Conservation (phyloP, 2,888 invertebrate species). For the Pterostichus madidus region DNA sequence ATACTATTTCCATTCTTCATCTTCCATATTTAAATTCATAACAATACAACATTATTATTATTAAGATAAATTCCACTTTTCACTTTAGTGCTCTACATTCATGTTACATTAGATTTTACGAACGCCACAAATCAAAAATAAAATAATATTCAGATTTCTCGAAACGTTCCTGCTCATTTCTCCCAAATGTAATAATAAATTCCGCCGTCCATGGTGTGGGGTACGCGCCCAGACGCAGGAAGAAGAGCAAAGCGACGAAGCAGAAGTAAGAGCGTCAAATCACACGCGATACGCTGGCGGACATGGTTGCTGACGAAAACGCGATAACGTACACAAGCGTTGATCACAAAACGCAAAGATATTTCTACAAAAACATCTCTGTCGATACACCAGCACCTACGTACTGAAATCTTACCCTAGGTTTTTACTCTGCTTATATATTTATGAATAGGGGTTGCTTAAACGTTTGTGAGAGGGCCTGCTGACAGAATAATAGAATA, state of each 20-base stretch:
- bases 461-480: constrained; percentile 16
- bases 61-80: constrained; percentile 37
- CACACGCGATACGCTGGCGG: constrained; percentile 61
- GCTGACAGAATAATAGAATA: constrained; percentile 38
- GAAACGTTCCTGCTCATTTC: constrained; percentile 48
- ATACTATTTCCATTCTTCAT: constrained; percentile 15
- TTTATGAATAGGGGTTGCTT: constrained; percentile 17
- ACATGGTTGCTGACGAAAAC: constrained; percentile 36
- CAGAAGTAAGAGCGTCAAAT: constrained; percentile 58
- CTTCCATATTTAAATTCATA: constrained; percentile 11
- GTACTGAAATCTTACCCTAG: not conserved
- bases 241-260: constrained; percentile 30
- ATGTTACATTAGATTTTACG: constrained; percentile 27
- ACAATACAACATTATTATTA: constrained; percentile 10
- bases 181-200: constrained; percentile 50
- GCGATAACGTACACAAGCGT: constrained; percentile 40
- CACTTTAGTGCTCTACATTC: not conserved
- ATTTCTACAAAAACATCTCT: constrained; percentile 48
- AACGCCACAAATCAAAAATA: constrained; percentile 48
- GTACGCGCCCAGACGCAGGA: not conserved
- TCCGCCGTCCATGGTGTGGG: constrained; percentile 24
- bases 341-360: constrained; percentile 61
- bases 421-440: not conserved
- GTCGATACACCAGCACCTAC: not conserved
- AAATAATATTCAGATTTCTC: constrained; percentile 50